Conservation (phyloP, 2,113 vertebrate species). For the Peromyscus polionotus region DNA sequence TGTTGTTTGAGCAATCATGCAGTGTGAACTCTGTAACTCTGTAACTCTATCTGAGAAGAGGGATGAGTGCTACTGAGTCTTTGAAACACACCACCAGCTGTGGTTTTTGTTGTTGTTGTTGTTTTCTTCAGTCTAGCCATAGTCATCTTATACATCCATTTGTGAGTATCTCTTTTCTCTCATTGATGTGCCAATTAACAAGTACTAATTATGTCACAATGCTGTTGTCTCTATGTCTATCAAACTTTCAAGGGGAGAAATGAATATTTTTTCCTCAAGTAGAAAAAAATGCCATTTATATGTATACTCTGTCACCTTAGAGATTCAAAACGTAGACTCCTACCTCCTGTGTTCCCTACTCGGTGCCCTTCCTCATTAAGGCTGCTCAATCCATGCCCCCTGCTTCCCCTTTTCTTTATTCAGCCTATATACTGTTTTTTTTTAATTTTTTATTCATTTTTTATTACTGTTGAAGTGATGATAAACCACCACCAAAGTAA, state of each 20-base stretch:
- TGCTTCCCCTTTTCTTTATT: not conserved
- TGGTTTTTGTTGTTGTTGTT: not conserved
- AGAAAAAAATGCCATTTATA: not conserved
- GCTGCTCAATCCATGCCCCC: not conserved
- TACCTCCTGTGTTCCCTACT: not conserved
- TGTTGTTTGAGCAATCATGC: not conserved
- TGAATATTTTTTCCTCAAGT: not conserved
- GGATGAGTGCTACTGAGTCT: not conserved
- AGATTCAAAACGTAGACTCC: not conserved
- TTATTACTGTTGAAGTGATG: not conserved
- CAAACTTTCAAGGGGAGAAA: not conserved
- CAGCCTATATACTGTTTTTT: accelerated
- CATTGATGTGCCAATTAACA: not conserved
- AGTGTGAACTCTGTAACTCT: not conserved
- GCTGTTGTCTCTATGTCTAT: not conserved
- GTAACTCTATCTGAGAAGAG: not conserved
- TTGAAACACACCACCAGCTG: not conserved
- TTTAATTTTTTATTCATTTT: not conserved
- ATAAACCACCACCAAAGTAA: not conserved
- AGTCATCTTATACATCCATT: not conserved
- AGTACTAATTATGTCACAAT: not conserved
- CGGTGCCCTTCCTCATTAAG: not conserved
- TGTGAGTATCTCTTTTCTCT: not conserved
- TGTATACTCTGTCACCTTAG: not conserved
- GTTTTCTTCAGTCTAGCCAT: no score